A percentile compares a stretch with the other conserved stretches of the same genome.
Evolutionary conservation across 2,888 invertebrate genomes (phyloP).

Genomic region (Oscheius sp.): DNA sequence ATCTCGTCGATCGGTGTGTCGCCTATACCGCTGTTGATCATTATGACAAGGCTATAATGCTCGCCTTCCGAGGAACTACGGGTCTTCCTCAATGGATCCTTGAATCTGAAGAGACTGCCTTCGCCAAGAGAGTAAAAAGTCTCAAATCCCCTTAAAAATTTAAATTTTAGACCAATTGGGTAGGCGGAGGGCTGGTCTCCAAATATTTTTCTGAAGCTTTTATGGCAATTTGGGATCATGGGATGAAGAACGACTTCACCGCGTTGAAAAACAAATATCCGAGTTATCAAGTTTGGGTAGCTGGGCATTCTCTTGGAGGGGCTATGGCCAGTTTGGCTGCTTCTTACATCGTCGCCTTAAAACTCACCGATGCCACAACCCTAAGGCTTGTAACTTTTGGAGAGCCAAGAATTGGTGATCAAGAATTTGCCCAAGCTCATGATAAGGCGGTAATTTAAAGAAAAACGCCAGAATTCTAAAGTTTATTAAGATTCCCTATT

Average conservation of each 20-base stretch:
- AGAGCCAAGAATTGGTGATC: constrained; percentile 63
- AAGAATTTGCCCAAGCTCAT: constrained; percentile 50
- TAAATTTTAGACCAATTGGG: constrained; percentile 41
- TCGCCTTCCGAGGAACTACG: constrained; percentile 49
- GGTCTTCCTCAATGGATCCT: constrained; percentile 44
- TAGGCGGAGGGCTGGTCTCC: constrained; percentile 52
- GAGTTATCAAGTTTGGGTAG: constrained; percentile 51
- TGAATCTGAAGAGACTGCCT: constrained; percentile 46
- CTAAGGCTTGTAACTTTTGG: constrained; percentile 62
- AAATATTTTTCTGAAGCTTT: constrained; percentile 55
- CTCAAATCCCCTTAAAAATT: not conserved
- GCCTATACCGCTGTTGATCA: constrained; percentile 48
- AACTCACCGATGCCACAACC: constrained; percentile 38
- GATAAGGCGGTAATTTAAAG: constrained; percentile 44
- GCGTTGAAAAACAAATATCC: constrained; percentile 43
- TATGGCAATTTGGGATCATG: constrained; percentile 50
- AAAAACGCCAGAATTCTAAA: not conserved
- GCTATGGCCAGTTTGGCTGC: constrained; percentile 61
- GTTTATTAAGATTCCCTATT: constrained; percentile 44
- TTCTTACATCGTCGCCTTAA: constrained; percentile 44
- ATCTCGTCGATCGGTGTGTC: constrained; percentile 43
- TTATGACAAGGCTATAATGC: constrained; percentile 46
- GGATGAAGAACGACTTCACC: constrained; percentile 49
- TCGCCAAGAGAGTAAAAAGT: constrained; percentile 36
- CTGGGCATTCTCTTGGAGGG: constrained; percentile 61